phyloP scores from a whole-genome alignment of 2,113 vertebrate genomes.

The Bettongia penicillata region DNA sequence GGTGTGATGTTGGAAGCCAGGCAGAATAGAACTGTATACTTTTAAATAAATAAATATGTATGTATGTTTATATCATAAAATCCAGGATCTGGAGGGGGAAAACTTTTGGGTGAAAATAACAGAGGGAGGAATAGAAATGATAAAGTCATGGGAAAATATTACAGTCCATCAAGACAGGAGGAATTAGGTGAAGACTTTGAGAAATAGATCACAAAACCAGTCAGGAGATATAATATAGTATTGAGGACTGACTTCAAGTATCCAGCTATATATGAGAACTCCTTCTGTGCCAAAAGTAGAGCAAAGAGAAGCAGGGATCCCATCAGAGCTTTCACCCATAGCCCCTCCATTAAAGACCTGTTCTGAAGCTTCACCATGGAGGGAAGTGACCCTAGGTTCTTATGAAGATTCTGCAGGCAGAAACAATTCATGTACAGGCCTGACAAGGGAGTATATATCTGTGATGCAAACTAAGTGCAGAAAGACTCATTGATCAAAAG shows the following conservation, averaged over 20 bases:
- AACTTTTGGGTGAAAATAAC: not conserved
- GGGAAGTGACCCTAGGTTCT: not conserved
- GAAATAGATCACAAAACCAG: not conserved
- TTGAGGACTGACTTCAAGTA: not conserved
- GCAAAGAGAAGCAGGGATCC: not conserved
- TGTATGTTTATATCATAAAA: not conserved
- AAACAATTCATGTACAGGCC: not conserved
- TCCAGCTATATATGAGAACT: not conserved
- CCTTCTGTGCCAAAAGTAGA: not conserved
- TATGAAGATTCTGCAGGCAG: not conserved
- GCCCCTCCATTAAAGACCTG: not conserved
- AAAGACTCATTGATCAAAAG: not conserved
- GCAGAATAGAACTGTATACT: not conserved
- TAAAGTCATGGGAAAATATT: not conserved
- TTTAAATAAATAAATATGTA: not conserved
- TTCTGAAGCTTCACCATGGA: not conserved
- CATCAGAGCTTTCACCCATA: not conserved
- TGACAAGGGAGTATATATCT: not conserved
- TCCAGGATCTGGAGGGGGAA: not conserved
- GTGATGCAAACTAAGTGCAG: not conserved
- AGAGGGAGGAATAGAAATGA: not conserved
- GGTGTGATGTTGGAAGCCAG: not conserved
- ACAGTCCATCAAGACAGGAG: not conserved
- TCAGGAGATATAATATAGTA: not conserved
- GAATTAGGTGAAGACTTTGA: not conserved